Conservation (phyloP, 2,797 vertebrate species). For the Sternarchorhynchus goeldii region DNA sequence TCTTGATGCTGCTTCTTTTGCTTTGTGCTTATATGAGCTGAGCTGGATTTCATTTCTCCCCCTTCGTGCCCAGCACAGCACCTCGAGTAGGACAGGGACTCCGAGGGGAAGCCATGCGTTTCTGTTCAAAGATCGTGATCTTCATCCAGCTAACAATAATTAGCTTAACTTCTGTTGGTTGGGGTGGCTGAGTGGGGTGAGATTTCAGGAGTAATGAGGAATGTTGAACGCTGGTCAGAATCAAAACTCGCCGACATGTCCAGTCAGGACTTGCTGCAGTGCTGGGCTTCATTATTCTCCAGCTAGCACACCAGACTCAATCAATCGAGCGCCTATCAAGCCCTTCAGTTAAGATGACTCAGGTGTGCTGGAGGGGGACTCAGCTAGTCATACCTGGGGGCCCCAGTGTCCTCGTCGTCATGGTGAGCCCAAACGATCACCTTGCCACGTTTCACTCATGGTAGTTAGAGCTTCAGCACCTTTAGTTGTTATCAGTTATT, state of each 20-base stretch:
- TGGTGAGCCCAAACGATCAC: neutral
- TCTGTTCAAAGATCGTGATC: slow-evolving; percentile 22
- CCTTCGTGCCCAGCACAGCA: neutral
- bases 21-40: slow-evolving; percentile 13
- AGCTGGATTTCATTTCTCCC: slow-evolving; percentile 15
- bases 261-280: slow-evolving; percentile 40
- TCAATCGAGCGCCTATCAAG: too few species aligned
- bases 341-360: too few species aligned
- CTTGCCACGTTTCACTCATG: neutral
- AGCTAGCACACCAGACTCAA: too few species aligned
- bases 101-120: slow-evolving; percentile 38
- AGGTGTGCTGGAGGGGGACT: too few species aligned
- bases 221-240: slow-evolving; percentile 40
- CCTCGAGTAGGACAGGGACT: slow-evolving; percentile 37
- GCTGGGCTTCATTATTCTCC: neutral
- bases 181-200: too few species aligned
- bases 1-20: slow-evolving; percentile 46
- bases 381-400: too few species aligned
- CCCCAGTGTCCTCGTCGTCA: too few species aligned
- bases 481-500: neutral
- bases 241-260: slow-evolving; percentile 34
- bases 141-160: slow-evolving; percentile 21
- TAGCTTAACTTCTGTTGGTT: slow-evolving; percentile 25
- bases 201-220: neutral
- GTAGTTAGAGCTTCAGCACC: neutral